A percentile compares a stretch with the other conserved stretches of the same genome.
phyloP scores from a whole-genome alignment of 2,888 invertebrate genomes.

The Mythimna lalbum region DNA sequence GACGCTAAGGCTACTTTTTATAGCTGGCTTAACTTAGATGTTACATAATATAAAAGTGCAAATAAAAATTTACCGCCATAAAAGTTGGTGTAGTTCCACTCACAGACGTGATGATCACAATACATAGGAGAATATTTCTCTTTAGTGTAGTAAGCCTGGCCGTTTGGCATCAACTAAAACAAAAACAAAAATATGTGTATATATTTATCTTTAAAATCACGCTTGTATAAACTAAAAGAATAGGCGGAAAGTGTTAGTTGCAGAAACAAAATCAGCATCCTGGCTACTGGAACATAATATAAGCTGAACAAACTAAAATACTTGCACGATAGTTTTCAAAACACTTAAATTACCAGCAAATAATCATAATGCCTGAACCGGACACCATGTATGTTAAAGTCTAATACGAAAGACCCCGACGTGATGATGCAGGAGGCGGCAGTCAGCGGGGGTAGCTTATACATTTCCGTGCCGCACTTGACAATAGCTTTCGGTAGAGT shows the following conservation, averaged over 20 bases:
- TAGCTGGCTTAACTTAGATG: no score
- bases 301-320: not conserved
- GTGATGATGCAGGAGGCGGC: slow-evolving; percentile 86
- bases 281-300: no score
- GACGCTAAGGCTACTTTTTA: no score
- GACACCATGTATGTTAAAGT: slow-evolving; percentile 88
- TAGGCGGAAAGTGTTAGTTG: not conserved
- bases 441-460: slow-evolving; percentile 86
- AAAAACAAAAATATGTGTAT: not conserved
- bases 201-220: not conserved
- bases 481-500: slow-evolving; percentile 86
- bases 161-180: slow-evolving; percentile 81
- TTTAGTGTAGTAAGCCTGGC: slow-evolving; percentile 84
- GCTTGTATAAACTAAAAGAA: no score
- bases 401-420: slow-evolving; percentile 86
- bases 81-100: slow-evolving; percentile 87
- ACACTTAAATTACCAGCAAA: slow-evolving; percentile 79
- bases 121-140: slow-evolving; percentile 77
- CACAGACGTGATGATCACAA: slow-evolving; percentile 87
- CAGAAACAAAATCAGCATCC: no score
- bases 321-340: not conserved
- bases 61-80: slow-evolving; percentile 80
- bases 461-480: slow-evolving; percentile 85
- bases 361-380: slow-evolving; percentile 84
- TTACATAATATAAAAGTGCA: not conserved